phyloP scores from a whole-genome alignment of 1,140 invertebrate species.

The Caenorhabditis brenneri region DNA sequence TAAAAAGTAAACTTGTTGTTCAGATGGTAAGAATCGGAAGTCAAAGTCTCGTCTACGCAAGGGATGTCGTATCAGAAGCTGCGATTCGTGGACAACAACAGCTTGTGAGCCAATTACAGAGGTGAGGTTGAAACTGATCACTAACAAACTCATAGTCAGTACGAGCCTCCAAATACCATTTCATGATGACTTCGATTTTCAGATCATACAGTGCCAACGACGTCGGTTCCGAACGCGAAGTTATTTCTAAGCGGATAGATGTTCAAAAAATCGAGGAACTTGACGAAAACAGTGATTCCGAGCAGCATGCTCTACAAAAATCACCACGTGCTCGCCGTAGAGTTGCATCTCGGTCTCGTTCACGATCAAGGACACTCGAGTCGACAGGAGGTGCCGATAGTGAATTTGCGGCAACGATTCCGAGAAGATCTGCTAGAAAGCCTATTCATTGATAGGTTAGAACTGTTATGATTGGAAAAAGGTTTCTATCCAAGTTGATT shows the following conservation, averaged over 20 bases:
- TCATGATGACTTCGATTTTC: neutral
- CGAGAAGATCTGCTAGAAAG: neutral
- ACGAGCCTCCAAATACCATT: too few species aligned
- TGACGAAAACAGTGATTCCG: conserved; percentile 1
- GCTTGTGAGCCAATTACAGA: conserved; percentile 56
- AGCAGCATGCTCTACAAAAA: neutral
- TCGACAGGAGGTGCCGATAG: neutral
- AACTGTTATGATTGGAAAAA: too few species aligned
- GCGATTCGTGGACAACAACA: conserved; percentile 56
- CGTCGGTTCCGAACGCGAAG: conserved; percentile 40
- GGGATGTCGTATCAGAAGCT: conserved; percentile 57
- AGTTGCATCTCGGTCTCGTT: conserved; percentile 31
- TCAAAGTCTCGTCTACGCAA: conserved; percentile 52
- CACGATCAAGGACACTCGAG: conserved; percentile 43
- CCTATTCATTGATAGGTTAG: neutral
- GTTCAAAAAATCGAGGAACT: conserved; percentile 15
- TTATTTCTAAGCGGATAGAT: neutral
- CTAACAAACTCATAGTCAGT: neutral
- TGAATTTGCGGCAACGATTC: neutral
- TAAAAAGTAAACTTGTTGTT: neutral
- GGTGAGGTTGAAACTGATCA: neutral
- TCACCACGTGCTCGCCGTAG: conserved; percentile 3
- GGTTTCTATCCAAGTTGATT: too few species aligned
- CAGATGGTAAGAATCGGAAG: conserved; percentile 54
- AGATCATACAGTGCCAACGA: conserved; percentile 57